Evolutionary conservation across 1,140 invertebrate species (phyloP), one percentile per base, ranked within the genome.

Genomic region (Drosophila watanabei): DNA sequence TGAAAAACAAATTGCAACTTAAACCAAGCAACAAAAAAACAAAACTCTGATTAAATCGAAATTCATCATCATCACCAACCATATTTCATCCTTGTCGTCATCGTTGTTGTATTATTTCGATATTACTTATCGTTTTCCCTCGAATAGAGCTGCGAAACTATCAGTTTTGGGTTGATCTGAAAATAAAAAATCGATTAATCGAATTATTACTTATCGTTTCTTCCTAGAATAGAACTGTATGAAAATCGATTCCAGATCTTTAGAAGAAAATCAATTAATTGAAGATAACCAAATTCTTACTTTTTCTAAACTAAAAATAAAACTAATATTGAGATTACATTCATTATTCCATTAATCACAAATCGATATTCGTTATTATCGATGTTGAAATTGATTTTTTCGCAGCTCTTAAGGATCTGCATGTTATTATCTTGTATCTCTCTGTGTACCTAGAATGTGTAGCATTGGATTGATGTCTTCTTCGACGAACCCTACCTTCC

Each of bases 1-100:
- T 89, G 84, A 69, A 88, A 90, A 89, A 84, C 70, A 89, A 90
- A 84, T 85, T 86, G 88, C 88, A 89, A 75, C 82, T 82, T 87
- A 76, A 77, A 88, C 79, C 79, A 86, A 82, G 62, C 39, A 70
- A 68, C 7, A 56, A 35, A 52, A 56, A 37, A 56, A 16, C 8
- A 77, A 76, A 52, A 76, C 61, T 68, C 75, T 69, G 76, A 78
- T 78, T 69, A 78, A 62, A 58, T 65, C 73, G 58, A 77, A 78
- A 78, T 68, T 60, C 57, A 68, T 46, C 18, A 37, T 56, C 51
- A 54, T 68, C 30, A 24, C 24, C 24, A 24, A 24, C 24, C 24
- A 24, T n/a, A n/a, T n/a, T 24, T 52, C 32, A 18, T 20, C 51
- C 8, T 35, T n/a, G n/a, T n/a, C 1, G 14, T 56, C 33, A 35